Evolutionary conservation across 2,797 vertebrate genomes (phyloP).

Genomic region (Aplochiton taeniatus): DNA sequence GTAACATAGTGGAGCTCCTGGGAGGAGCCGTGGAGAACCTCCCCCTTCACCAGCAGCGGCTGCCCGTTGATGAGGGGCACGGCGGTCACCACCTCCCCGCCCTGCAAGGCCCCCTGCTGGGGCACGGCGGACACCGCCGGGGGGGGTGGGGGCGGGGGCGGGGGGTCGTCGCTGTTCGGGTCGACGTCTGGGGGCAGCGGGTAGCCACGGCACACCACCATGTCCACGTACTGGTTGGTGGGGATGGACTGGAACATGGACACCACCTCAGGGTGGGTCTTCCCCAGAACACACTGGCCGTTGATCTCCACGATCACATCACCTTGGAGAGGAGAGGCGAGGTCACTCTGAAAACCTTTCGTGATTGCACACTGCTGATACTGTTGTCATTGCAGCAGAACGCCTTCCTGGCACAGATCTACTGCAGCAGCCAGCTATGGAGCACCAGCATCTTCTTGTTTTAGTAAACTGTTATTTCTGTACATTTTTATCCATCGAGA

Average conservation of each 20-base stretch:
- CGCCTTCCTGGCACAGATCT: too few relatives aligned
- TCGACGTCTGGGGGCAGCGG: slow-evolving; percentile 89
- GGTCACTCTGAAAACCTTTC: not conserved
- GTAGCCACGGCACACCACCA: slow-evolving; percentile 95
- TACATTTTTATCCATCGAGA: too few relatives aligned
- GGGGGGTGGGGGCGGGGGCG: slow-evolving; percentile 59
- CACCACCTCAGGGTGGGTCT: slow-evolving; percentile 97
- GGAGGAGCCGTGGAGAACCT: slow-evolving; percentile 77
- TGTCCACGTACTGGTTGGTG: slow-evolving; percentile 91
- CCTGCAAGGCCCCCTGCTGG: slow-evolving; percentile 56
- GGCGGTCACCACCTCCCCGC: slow-evolving; percentile 82
- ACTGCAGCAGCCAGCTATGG: too few relatives aligned
- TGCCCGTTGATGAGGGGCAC: slow-evolving; percentile 80
- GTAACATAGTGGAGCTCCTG: slow-evolving; percentile 84
- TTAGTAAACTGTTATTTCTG: too few relatives aligned
- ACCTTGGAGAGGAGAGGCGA: slow-evolving; percentile 68
- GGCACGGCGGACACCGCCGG: slow-evolving; percentile 43
- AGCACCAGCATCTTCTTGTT: too few relatives aligned
- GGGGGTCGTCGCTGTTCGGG: slow-evolving; percentile 66
- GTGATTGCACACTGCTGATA: too few relatives aligned
- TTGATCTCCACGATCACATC: slow-evolving; percentile 98
- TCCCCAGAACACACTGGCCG: slow-evolving; percentile 91
- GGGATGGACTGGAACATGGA: slow-evolving; percentile 97
- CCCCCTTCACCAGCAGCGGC: slow-evolving; percentile 80
- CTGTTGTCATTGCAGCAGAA: too few relatives aligned